Evolutionary conservation across 2,797 vertebrate species (phyloP).

Genomic region (Gymnoscopelus braueri): DNA sequence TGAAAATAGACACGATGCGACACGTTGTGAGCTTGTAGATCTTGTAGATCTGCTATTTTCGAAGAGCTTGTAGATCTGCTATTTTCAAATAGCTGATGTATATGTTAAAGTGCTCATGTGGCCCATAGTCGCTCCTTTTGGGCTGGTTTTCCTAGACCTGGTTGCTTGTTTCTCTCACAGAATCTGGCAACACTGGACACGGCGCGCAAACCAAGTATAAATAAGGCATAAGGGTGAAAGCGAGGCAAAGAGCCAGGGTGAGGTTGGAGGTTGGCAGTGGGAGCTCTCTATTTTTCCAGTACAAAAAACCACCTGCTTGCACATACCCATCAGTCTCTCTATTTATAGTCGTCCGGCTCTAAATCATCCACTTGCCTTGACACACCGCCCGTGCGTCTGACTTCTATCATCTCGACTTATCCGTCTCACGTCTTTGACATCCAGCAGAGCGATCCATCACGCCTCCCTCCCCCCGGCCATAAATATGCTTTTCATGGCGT

Average conservation of each 20-base stretch:
- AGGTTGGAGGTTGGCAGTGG: conserved; percentile 39
- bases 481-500: conserved; percentile 33
- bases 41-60: no score
- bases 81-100: no score
- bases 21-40: no score
- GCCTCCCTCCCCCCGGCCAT: conserved; percentile 13
- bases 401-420: conserved; percentile 18
- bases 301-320: conserved; percentile 38
- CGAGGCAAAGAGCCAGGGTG: conserved; percentile 10
- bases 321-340: conserved; percentile 20
- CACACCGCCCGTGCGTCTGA: conserved; percentile 14
- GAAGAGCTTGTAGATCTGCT: no score
- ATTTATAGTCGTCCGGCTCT: conserved; percentile 8
- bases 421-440: conserved; percentile 17
- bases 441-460: conserved; percentile 29
- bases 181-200: no score
- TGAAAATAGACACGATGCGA: no score
- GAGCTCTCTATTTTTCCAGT: conserved; percentile 22
- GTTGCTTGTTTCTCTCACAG: no score
- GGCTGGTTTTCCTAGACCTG: no score
- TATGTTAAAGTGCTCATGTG: no score
- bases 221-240: conserved; percentile 4
- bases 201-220: background rate
- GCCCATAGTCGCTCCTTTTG: no score
- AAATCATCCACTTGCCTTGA: conserved; percentile 16